Conservation (phyloP, 2,113 vertebrate species). For the Hirundichthys speculiger region DNA sequence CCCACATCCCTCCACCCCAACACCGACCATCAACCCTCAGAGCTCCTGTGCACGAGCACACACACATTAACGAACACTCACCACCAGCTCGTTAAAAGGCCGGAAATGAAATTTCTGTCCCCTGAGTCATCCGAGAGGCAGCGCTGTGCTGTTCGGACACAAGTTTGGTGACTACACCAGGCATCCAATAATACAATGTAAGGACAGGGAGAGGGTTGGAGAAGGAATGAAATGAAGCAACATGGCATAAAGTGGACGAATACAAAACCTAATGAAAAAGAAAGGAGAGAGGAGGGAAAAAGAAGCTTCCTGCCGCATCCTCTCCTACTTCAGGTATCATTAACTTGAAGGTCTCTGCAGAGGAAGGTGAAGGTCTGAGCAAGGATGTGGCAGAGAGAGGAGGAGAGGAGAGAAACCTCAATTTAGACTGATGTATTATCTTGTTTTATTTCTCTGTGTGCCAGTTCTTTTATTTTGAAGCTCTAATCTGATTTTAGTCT, state of each 20-base stretch:
- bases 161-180: slow-evolving; percentile 49
- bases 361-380: slow-evolving; percentile 42
- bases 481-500: too few relatives aligned
- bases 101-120: slow-evolving; percentile 92
- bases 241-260: slow-evolving; percentile 3
- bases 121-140: slow-evolving; percentile 76
- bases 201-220: slow-evolving; percentile 8
- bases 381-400: slow-evolving; percentile 9
- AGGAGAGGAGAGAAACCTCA: too few relatives aligned
- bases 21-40: slow-evolving; percentile 68
- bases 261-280: slow-evolving; percentile 4
- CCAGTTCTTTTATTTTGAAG: too few relatives aligned
- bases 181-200: slow-evolving; percentile 47
- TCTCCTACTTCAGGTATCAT: slow-evolving; percentile 83
- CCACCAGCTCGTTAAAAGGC: slow-evolving; percentile 87
- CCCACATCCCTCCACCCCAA: slow-evolving; percentile 52
- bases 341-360: slow-evolving; percentile 88
- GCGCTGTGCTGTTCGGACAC: slow-evolving; percentile 84
- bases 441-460: too few relatives aligned
- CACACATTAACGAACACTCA: slow-evolving; percentile 49
- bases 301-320: slow-evolving; percentile 80
- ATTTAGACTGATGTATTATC: too few relatives aligned
- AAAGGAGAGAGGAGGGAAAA: slow-evolving; percentile 19
- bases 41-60: slow-evolving; percentile 14
- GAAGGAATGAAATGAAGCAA: slow-evolving; percentile 10